phyloP scores from a whole-genome alignment of 2,113 vertebrate species.

The Anolis carolinensis region DNA sequence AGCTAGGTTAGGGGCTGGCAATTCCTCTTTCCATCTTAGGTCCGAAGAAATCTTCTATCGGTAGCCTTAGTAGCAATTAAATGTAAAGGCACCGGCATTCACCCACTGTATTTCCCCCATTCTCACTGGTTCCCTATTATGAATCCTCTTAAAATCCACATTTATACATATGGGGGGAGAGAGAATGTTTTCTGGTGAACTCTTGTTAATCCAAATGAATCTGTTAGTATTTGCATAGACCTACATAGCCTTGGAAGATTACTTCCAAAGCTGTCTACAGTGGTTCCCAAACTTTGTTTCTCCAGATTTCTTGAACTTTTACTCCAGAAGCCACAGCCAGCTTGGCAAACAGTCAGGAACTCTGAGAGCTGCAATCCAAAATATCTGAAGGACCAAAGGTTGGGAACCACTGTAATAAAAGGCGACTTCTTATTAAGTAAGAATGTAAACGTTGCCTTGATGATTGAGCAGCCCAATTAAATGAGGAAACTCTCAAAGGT shows the following conservation, averaged over 20 bases:
- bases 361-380: too few relatives aligned
- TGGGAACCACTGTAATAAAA: neutral
- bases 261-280: too few relatives aligned
- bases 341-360: too few relatives aligned
- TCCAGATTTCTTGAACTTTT: too few relatives aligned
- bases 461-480: neutral
- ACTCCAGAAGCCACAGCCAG: too few relatives aligned
- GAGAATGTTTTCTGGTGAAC: neutral
- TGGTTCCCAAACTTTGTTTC: too few relatives aligned
- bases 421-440: neutral
- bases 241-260: too few relatives aligned
- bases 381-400: too few relatives aligned
- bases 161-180: too few relatives aligned
- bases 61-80: neutral
- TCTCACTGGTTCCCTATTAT: neutral
- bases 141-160: neutral
- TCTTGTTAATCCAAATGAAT: neutral
- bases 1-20: neutral
- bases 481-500: neutral
- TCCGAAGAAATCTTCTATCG: neutral
- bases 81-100: too few relatives aligned
- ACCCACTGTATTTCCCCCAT: neutral
- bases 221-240: neutral
- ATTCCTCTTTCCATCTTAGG: neutral
- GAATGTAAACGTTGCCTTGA: neutral